These are phyloP conservation scores for Drosophila subquinaria DNA, from an alignment of 2,888 invertebrate genomes.

Conservation along the genomic window DNA sequence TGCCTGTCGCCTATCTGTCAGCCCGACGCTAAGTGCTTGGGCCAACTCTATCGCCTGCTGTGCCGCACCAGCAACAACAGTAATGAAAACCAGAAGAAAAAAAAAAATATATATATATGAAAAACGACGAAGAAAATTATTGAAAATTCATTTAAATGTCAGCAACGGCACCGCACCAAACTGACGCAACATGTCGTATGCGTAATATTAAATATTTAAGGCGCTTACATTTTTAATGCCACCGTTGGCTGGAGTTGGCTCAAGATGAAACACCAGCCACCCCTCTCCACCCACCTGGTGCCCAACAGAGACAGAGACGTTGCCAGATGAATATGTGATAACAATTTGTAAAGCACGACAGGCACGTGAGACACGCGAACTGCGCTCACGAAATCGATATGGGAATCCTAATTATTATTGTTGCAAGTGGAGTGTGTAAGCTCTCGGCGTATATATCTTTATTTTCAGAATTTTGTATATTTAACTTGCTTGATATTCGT, in stretches of 20 bases:
- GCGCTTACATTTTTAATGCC: conserved; percentile 71
- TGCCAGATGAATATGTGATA: conserved; percentile 30
- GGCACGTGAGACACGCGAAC: conserved; percentile 29
- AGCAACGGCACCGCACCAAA: conserved; percentile 42
- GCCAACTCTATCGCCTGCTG: conserved; percentile 45
- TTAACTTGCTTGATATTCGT: not conserved
- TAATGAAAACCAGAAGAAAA: not conserved
- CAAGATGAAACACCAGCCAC: conserved; percentile 1
- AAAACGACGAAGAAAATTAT: conserved; percentile 59
- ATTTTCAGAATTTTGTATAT: not conserved
- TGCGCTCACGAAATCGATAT: conserved; percentile 25
- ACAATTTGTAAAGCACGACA: conserved; percentile 24
- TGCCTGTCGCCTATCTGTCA: conserved; percentile 29
- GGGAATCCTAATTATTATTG: conserved; percentile 37
- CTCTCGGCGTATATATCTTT: not conserved
- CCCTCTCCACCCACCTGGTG: not conserved
- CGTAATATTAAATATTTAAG: conserved; percentile 75
- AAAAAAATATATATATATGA: not conserved
- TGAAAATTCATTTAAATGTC: conserved; percentile 79
- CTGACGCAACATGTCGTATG: conserved; percentile 73
- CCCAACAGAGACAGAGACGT: conserved; percentile 3
- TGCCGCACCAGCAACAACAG: not conserved
- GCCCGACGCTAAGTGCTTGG: conserved; percentile 66
- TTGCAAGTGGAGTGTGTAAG: not conserved
- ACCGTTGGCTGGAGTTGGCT: conserved; percentile 5